Evolutionary conservation across 2,888 invertebrate genomes (phyloP), one percentile per base, ranked within the genome.

Genomic region (Polia nebulosa): DNA sequence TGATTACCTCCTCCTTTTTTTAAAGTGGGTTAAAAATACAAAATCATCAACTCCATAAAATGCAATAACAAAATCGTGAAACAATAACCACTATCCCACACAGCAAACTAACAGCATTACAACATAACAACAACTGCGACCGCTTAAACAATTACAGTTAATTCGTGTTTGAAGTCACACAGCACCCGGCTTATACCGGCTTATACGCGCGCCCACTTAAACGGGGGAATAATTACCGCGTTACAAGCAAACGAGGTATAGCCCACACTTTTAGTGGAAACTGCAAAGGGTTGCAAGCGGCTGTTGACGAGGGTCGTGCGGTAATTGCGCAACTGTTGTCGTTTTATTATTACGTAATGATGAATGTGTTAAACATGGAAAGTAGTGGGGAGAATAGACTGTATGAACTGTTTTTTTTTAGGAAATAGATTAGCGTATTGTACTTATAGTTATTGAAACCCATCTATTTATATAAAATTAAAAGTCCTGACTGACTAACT

Each of bases 131-230:
- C 72, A 68, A 76, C 57, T 82, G 72, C 70, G 76, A 41, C 69
- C 49, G 58, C 57, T 74, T 72, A 72, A 72, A 83, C 83, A 83
- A 81, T 81, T 74, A 74, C 69, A 60, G 78, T 81, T 83, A 78
- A 78, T 78, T 64, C 84, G 59, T 56, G 75, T 82, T 83, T 70
- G 74, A 72, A 78, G 84, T 75, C 70, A 83, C 61, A 52, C 53
- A 45, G 78, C 51, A 45, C 27, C 65, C 20, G 66, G 69, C 75
- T 83, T 71, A 78, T 17, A 47, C 17, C 39, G 60, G 84, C 75
- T 82, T 83, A 82, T 59, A 60, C 58, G 36, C 63, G 58, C 53
- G 63, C 66, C 63, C 62, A 72, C 81, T 72, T 81, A 39, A 65
- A 62, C 69, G 62, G 58, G 64, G 52, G 78, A 72, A 81, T 83